Base-by-base conservation (phyloP, 1,140 invertebrate species). In the Procambarus virginalis region DNA sequence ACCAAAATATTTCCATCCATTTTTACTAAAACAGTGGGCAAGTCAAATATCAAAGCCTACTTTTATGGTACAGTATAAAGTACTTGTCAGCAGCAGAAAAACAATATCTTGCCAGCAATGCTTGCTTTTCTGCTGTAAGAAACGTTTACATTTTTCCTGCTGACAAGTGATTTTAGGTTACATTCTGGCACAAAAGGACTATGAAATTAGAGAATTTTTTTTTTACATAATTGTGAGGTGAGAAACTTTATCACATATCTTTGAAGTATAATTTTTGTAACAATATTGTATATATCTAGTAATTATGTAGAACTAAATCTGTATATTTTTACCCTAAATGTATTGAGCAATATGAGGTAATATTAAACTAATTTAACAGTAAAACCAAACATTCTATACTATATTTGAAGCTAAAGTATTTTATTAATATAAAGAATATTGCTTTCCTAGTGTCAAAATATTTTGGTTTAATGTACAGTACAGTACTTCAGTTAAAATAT, bases 141-240 rank as follows among this genome's bases (percentile, higher is more conserved):
- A 58, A 58, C 6, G 55, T 58, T 58, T 68, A 68, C 64, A 68
- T 68, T 68, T n/a, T 68, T 68, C 17, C 64, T 68, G 10, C 4
- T 17, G 4, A 73, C n/a, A 64, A 17, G 12, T 64, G 17, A 64
- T 64, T 73, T 73, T 34, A 34, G 68, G 5, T 73, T 73, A 34
- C 68, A 73, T 73, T 73, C n/a, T 73, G 68, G 68, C 68, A 73
- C 68, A 73, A 73, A 34, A 20, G n/a, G n/a, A 73, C 5, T 10
- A 34, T 73, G n/a, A 8, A 34, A 73, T 22, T 5, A 9, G n/a
- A 34, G 68, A 22, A 20, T 45, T 34, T 73, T 68, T 68, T 34
- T 34, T 34, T 34, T n/a, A 68, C 10, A 73, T 34, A 34, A 8
- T 34, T 73, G n/a, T 22, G 2, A 34, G n/a, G 4, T 34, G 22